Percentiles rank a stretch among this genome's conserved stretches.
Conservation (phyloP, 2,888 invertebrate species). For the Pollenia griseotomentosa region DNA sequence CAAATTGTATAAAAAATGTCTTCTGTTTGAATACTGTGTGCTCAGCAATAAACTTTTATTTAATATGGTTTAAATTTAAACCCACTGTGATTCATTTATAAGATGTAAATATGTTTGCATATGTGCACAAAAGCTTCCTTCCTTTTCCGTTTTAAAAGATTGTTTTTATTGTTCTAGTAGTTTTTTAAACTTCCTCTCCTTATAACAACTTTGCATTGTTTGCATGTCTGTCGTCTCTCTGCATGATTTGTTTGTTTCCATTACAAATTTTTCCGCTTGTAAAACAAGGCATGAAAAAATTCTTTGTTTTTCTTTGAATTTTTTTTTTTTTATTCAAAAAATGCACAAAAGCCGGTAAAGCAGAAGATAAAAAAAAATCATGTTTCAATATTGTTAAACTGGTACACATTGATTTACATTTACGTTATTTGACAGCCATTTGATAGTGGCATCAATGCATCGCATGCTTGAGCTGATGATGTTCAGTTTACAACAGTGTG, state of each 20-base stretch:
- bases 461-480: conserved; percentile 40
- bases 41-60: no score
- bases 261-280: conserved; percentile 63
- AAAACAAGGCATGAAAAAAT: conserved; percentile 48
- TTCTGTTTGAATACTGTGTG: no score
- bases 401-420: conserved; percentile 49
- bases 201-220: conserved; percentile 27
- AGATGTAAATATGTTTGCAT: neutral
- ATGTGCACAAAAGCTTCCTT: neutral
- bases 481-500: neutral
- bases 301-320: neutral
- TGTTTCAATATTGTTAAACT: conserved; percentile 32
- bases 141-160: neutral
- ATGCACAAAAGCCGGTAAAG: neutral
- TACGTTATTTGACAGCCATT: conserved; percentile 49
- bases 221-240: conserved; percentile 36
- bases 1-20: no score
- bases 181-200: neutral
- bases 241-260: conserved; percentile 37
- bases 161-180: neutral
- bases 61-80: no score
- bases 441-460: conserved; percentile 41
- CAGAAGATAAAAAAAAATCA: conserved; percentile 5
- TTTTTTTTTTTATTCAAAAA: neutral
- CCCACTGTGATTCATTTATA: no score